phyloP scores from a whole-genome alignment of 2,797 vertebrate species.

The Oryzias dopingdopingensis region DNA sequence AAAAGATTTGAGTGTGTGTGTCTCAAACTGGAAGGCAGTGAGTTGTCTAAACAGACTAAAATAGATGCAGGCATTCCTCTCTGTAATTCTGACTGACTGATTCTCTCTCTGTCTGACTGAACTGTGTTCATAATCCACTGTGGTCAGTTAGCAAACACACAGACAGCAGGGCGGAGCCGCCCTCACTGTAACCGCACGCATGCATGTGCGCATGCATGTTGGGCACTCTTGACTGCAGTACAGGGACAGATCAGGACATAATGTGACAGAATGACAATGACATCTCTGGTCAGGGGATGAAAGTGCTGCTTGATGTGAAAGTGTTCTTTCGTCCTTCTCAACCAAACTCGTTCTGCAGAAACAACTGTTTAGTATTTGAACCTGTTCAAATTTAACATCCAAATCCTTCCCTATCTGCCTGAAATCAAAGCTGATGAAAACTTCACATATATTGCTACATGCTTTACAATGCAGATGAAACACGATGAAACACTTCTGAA shows the following conservation, averaged over 20 bases:
- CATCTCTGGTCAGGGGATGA: too few relatives aligned
- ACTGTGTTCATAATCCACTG: constrained; percentile 22
- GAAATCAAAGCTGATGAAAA: too few relatives aligned
- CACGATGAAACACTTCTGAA: too few relatives aligned
- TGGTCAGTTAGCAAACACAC: constrained; percentile 45
- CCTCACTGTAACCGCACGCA: constrained; percentile 46
- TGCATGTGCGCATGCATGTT: neutral
- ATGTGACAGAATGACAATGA: neutral
- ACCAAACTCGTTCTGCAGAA: too few relatives aligned
- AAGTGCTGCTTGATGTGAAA: too few relatives aligned
- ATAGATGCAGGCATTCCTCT: constrained; percentile 59
- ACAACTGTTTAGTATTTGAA: too few relatives aligned
- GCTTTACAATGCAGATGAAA: too few relatives aligned
- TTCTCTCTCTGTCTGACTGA: constrained; percentile 13
- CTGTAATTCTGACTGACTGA: constrained; percentile 21
- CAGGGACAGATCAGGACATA: neutral
- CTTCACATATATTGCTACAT: too few relatives aligned
- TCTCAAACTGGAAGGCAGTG: constrained; percentile 27
- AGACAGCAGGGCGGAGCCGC: constrained; percentile 58
- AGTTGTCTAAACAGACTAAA: constrained; percentile 53
- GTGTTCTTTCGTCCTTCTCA: too few relatives aligned
- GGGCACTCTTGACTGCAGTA: neutral
- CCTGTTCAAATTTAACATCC: too few relatives aligned
- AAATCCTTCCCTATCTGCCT: too few relatives aligned
- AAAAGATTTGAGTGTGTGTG: constrained; percentile 19